phyloP scores from a whole-genome alignment of 2,113 vertebrate genomes.

The Xenus cinereus region DNA sequence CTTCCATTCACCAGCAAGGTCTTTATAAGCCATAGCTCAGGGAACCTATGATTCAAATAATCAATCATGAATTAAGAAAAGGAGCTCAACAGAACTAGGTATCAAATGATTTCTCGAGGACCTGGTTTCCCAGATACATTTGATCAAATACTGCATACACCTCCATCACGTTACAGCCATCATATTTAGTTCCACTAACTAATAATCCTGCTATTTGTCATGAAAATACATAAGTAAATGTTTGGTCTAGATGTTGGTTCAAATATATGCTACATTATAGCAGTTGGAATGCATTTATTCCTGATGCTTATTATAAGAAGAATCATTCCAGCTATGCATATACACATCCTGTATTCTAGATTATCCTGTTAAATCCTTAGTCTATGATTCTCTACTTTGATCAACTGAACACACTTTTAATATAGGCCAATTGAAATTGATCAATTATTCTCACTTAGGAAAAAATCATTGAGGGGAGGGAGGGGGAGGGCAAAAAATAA shows the following conservation, averaged over 20 bases:
- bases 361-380: background rate
- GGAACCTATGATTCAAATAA: background rate
- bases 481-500: background rate
- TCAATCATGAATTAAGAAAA: background rate
- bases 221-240: background rate
- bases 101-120: background rate
- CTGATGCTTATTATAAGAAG: background rate
- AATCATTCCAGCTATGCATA: background rate
- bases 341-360: background rate
- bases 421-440: background rate
- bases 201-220: background rate
- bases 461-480: fast-evolving
- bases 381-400: background rate
- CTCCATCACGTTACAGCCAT: background rate
- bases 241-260: background rate
- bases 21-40: background rate
- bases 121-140: background rate
- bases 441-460: background rate
- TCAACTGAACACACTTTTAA: background rate
- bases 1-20: background rate
- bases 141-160: background rate
- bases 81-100: background rate
- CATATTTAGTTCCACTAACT: background rate
- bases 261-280: background rate
- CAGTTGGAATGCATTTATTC: background rate